Conservation (phyloP, 2,888 invertebrate species). For the Gymnoscelis rufifasciata region DNA sequence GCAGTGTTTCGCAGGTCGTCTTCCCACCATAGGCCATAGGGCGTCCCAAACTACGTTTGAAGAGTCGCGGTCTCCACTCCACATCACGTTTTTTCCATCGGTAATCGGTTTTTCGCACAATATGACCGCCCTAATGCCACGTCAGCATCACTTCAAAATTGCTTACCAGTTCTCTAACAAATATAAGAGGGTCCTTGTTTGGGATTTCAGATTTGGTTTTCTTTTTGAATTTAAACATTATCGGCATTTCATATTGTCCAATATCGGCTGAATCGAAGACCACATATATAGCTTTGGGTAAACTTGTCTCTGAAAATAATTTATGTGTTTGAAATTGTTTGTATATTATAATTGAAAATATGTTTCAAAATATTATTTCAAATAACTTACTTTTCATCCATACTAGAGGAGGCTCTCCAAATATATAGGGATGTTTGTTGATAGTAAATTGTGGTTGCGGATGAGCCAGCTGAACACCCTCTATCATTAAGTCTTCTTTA, state of each 20-base stretch:
- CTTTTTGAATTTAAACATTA: slow-evolving; percentile 62
- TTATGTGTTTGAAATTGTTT: neutral
- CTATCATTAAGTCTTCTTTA: slow-evolving; percentile 45
- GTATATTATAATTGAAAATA: neutral
- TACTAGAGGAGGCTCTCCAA: slow-evolving; percentile 41
- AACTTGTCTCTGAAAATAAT: slow-evolving; percentile 42
- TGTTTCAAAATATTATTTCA: neutral
- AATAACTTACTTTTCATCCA: slow-evolving; percentile 43
- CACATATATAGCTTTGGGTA: slow-evolving; percentile 42
- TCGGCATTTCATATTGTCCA: slow-evolving; percentile 67
- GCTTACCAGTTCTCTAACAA: slow-evolving; percentile 67
- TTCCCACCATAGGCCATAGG: too few species aligned
- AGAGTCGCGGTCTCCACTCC: too few species aligned
- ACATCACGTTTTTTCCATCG: too few species aligned
- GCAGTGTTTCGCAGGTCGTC: too few species aligned
- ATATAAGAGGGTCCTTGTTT: slow-evolving; percentile 41
- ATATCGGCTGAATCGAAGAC: slow-evolving; percentile 41
- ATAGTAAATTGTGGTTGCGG: slow-evolving; percentile 54
- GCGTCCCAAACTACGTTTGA: too few species aligned
- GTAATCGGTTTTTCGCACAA: too few species aligned
- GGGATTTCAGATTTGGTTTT: neutral
- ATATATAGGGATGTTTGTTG: slow-evolving; percentile 43
- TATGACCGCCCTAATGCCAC: too few species aligned
- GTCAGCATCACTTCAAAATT: too few species aligned
- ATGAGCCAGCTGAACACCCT: slow-evolving; percentile 52